Base-by-base conservation (phyloP, 2,797 vertebrate species). In the Arrhamphus sclerolepis region DNA sequence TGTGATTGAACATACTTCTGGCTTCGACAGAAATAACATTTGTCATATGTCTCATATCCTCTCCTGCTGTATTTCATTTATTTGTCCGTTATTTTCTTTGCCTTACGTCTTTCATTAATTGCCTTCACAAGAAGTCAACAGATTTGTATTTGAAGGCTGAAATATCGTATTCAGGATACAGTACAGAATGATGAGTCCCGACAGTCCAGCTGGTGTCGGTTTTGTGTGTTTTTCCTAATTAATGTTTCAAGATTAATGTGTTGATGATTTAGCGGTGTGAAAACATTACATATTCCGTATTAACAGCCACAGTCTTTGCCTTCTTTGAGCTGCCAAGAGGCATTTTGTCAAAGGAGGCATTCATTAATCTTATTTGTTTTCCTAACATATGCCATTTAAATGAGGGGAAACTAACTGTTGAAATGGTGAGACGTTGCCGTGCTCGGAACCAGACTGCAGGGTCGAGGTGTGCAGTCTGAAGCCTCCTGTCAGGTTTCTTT, bases 211-310 rank as follows among this genome's bases (percentile, higher is more conserved):
- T 44, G 64, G 55, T 56, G 66, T 22, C 29, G 55, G 16, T 41
- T 56, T 66, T 21, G 39, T 72, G 67, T 74, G 72, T 77, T 77
- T 66, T 63, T 63, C 55, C 66, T 63, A 41, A 68, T 77, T 79
- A 65, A 72, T 66, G 67, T 68, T 58, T 84, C 59, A 56, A 53
- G 68, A 61, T 68, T 49, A 75, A 80, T 51, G 71, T 63, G 68
- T 61, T 53, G 73, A 46, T 71, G 69, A 69, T 69, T 69, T 73
- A 80, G 64, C 19, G 82, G 66, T 62, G 79, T 72, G 77, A 80
- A 84, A 66, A 76, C 64, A 59, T 72, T 48, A 57, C 72, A 56
- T 63, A 53, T 54, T 70, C 67, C 68, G 71, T 56, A 50, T 75
- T 84, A 70, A 68, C 61, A 60, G 68, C 46, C 46, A 13, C 67